These are phyloP conservation scores for Macrochelys suwanniensis DNA, from an alignment of 2,797 vertebrate species.

Conservation along the genomic window DNA sequence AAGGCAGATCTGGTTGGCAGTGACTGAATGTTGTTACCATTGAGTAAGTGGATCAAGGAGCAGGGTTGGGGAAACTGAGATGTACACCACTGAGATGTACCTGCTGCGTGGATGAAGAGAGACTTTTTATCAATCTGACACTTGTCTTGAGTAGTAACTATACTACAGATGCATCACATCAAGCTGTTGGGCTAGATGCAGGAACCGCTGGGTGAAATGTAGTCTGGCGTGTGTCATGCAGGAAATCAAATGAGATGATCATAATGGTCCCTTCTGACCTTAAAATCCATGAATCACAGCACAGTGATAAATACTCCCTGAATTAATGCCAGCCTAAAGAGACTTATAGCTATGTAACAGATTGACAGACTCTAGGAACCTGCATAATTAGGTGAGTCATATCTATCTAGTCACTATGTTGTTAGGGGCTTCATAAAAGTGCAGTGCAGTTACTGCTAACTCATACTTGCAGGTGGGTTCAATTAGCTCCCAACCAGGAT, in stretches of 20 bases:
- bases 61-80: neutral
- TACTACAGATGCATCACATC: neutral
- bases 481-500: neutral
- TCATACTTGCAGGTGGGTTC: neutral
- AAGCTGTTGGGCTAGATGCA: neutral
- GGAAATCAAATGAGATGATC: neutral
- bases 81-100: neutral
- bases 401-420: neutral
- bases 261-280: neutral
- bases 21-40: neutral
- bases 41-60: neutral
- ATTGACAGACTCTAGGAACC: neutral
- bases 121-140: neutral
- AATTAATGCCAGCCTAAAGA: neutral
- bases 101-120: neutral
- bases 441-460: neutral
- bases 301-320: fast-evolving
- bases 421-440: neutral
- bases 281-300: neutral
- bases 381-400: fast-evolving
- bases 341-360: neutral
- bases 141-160: neutral
- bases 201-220: neutral
- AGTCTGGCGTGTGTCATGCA: neutral
- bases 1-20: neutral